Evolutionary conservation across 2,113 vertebrate species (phyloP).

Genomic region (Crocuta crocuta): DNA sequence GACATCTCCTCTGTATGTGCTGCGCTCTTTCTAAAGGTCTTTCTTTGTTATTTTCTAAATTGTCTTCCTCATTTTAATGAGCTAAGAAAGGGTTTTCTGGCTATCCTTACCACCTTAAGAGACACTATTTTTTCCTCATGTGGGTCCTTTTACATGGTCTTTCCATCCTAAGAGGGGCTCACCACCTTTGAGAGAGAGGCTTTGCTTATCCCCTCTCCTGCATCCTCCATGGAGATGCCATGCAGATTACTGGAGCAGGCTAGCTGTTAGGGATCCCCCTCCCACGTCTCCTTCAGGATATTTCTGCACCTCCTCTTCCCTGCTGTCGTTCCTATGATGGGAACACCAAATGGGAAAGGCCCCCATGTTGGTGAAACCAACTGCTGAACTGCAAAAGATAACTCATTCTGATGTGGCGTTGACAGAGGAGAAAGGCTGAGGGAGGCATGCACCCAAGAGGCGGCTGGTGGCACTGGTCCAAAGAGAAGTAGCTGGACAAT

Average conservation of each 20-base stretch:
- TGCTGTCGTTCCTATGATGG: background rate
- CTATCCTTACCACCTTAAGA: background rate
- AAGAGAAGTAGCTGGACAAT: constrained; percentile 43
- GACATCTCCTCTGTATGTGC: background rate
- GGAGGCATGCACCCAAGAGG: background rate
- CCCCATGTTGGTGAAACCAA: background rate
- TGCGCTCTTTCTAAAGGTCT: background rate
- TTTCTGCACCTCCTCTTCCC: background rate
- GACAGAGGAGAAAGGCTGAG: constrained; percentile 43
- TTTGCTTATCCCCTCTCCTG: background rate
- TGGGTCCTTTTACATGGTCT: background rate
- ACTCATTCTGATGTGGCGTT: constrained; percentile 52
- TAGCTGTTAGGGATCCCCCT: background rate
- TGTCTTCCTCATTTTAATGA: background rate
- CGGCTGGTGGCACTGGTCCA: constrained; percentile 12
- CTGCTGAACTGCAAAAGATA: constrained; percentile 42
- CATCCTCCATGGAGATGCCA: background rate
- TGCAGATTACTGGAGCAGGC: background rate
- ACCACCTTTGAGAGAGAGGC: background rate
- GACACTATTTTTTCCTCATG: background rate
- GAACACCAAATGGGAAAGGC: constrained; percentile 34
- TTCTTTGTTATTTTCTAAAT: background rate
- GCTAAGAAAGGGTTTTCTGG: background rate
- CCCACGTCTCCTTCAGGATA: background rate
- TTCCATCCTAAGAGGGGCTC: background rate